Evolutionary conservation across 2,888 invertebrate species (phyloP), one percentile per base, ranked within the genome.

Genomic region (Gymnoscelis rufifasciata): DNA sequence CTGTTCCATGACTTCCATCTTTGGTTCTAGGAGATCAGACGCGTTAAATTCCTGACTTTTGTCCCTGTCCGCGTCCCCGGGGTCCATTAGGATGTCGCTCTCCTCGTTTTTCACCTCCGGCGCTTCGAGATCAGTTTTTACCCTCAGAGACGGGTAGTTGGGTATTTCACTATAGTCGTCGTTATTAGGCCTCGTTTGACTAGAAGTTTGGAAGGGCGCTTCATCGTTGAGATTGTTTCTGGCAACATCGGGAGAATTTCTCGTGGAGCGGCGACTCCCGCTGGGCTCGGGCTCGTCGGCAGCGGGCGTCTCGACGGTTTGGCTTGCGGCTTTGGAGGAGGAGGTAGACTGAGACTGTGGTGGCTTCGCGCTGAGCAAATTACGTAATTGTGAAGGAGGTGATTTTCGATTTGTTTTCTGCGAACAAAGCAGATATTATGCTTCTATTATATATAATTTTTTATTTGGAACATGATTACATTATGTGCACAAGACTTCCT

Each of bases 1-100:
- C 53, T 84, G 93, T 76, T 93, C 93, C 70, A 93, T 92, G 60
- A 92, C 88, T 87, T 93, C 93, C 81, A 92, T 84, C 89, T 93
- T 93, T 66, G 93, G 93, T 88, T 92, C 88, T 56, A 88, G 70
- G 60, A 88, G 78, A 67, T 89, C 89, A 27, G 84, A 74, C 54
- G 83, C 87, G 56, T 74, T 83, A 59, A 86, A 83, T 43, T 87
- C 88, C 62, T 81, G 84, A 62, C 78, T 74, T 62, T 83, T 83
- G 46, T 83, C 86, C 56, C 69, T 74, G 43, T 86, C 86, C 38
- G 75, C 59, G 62, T 86, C 88, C 51, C 83, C 86, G 37, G 84
- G 83, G 52, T 88, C 88, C 81, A 86, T 80, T 51, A 84, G 76
- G 57, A 79, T 76, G 59, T 87, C 88, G 60, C 71, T 80, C 64